These are phyloP conservation scores for Pharmacophagus antenor DNA, from an alignment of 2,888 invertebrate species.

Conservation along the genomic window DNA sequence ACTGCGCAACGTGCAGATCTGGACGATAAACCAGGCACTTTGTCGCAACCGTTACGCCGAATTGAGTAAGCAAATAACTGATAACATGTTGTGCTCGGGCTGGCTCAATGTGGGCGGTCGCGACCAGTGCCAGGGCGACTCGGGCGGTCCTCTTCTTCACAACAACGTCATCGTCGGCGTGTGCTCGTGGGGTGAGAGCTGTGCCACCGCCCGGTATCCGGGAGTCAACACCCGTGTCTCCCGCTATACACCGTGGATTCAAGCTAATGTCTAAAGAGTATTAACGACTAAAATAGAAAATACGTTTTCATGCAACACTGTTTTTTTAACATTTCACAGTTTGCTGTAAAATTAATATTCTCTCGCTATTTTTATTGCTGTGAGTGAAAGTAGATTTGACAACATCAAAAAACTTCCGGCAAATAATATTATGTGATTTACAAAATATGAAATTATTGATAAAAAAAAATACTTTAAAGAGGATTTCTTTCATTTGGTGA, in stretches of 20 bases:
- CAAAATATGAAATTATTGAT: too few relatives aligned
- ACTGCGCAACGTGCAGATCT: slow-evolving; percentile 45
- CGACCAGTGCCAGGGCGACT: slow-evolving; percentile 48
- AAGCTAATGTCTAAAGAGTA: slow-evolving; percentile 19
- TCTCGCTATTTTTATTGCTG: neutral
- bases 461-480: too few relatives aligned
- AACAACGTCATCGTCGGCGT: slow-evolving; percentile 45
- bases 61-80: slow-evolving; percentile 35
- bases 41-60: slow-evolving; percentile 43
- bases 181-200: slow-evolving; percentile 44
- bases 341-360: neutral
- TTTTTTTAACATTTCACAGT: neutral
- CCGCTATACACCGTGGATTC: slow-evolving; percentile 44
- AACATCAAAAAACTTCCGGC: too few relatives aligned
- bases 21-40: slow-evolving; percentile 43
- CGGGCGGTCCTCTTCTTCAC: slow-evolving; percentile 49
- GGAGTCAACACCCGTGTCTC: slow-evolving; percentile 48
- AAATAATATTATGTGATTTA: too few relatives aligned
- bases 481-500: too few relatives aligned
- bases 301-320: neutral
- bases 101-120: slow-evolving; percentile 46
- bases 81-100: slow-evolving; percentile 53
- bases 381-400: too few relatives aligned
- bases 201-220: slow-evolving; percentile 41
- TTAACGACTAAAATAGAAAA: neutral